Conservation (phyloP, 2,797 vertebrate genomes). For the Psittacula echo region DNA sequence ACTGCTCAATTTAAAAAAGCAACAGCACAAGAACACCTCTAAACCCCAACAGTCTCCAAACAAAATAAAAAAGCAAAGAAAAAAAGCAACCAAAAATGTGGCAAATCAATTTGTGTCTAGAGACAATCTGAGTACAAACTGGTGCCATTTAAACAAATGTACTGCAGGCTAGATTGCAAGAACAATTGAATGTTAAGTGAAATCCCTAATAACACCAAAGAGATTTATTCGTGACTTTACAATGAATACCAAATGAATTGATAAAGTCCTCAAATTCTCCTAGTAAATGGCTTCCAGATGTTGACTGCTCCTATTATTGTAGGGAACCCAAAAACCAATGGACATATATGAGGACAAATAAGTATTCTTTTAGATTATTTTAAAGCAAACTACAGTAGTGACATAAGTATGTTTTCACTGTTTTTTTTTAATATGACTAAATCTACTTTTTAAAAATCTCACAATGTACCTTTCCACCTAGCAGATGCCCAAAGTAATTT, state of each 20-base stretch:
- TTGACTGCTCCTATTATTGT: not conserved
- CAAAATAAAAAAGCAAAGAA: not conserved
- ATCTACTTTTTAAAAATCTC: not conserved
- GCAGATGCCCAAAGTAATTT: not conserved
- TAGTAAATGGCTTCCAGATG: conserved; percentile 20
- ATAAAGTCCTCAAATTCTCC: not conserved
- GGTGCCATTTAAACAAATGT: not conserved
- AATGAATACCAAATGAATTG: conserved; percentile 7
- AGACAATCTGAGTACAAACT: not conserved
- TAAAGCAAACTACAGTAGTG: not conserved
- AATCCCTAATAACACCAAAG: conserved; percentile 1
- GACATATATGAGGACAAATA: not conserved
- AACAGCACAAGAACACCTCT: not conserved
- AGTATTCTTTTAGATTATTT: not conserved
- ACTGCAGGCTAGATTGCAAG: not conserved
- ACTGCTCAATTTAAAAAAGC: not conserved
- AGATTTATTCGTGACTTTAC: conserved; percentile 8
- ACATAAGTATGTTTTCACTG: not conserved
- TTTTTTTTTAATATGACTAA: not conserved
- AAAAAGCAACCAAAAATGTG: not conserved
- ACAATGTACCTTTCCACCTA: not conserved
- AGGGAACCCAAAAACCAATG: not conserved
- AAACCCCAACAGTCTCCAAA: not conserved
- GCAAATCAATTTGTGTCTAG: not conserved
- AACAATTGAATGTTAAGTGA: not conserved